Conservation (phyloP, 2,113 vertebrate genomes). For the Syrrhaptes paradoxus region DNA sequence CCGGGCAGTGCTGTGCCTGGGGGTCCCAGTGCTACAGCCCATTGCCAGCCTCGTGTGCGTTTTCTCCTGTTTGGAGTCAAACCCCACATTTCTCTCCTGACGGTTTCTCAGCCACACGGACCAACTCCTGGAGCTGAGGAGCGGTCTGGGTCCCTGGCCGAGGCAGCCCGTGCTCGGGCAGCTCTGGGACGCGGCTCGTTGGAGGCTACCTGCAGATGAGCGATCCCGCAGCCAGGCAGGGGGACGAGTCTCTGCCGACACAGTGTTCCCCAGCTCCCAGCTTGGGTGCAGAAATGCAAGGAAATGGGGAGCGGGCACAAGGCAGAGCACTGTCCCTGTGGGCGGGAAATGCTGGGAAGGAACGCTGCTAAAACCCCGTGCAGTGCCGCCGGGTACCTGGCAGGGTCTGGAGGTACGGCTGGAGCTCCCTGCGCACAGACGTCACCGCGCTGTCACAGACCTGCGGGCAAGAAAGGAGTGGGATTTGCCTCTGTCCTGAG, state of each 20-base stretch:
- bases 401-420: constrained; percentile 52
- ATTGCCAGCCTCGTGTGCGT: neutral
- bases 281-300: too few relatives aligned
- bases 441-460: constrained; percentile 48
- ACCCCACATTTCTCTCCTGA: neutral
- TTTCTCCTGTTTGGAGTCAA: neutral
- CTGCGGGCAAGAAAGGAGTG: constrained; percentile 18
- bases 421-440: constrained; percentile 8
- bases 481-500: neutral
- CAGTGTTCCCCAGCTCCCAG: too few relatives aligned
- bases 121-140: neutral
- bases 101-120: neutral
- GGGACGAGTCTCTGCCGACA: too few relatives aligned
- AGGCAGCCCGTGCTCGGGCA: rapidly evolving
- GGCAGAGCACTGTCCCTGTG: too few relatives aligned
- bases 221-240: rapidly evolving
- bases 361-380: rapidly evolving
- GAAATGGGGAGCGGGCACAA: too few relatives aligned
- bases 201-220: neutral
- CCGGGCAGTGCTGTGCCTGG: rapidly evolving
- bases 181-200: rapidly evolving
- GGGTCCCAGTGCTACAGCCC: neutral
- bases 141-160: too few relatives aligned
- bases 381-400: constrained; percentile 50
- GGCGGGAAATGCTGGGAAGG: too few relatives aligned